Evolutionary conservation across 2,888 invertebrate genomes (phyloP).

Genomic region (Spodoptera exigua): DNA sequence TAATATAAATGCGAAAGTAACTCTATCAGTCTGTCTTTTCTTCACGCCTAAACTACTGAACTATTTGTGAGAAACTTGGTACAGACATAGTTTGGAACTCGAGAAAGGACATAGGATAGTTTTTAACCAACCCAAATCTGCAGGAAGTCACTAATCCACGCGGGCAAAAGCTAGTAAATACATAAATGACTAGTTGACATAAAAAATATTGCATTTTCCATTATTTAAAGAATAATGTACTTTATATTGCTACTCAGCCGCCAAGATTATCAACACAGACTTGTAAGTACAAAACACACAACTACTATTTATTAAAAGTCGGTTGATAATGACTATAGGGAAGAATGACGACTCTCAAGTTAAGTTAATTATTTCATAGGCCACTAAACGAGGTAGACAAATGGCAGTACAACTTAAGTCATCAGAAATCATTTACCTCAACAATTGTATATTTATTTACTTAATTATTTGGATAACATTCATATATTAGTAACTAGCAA

Average conservation of each 20-base stretch:
- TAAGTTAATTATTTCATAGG: background rate
- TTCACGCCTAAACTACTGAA: too few relatives aligned
- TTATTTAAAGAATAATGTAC: background rate
- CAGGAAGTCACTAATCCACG: too few relatives aligned
- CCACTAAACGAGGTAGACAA: constrained; percentile 38
- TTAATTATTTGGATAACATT: constrained; percentile 31
- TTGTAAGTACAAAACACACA: constrained; percentile 13
- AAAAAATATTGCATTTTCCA: background rate
- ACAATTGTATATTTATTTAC: constrained; percentile 16
- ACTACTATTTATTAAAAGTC: background rate
- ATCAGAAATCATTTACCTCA: constrained; percentile 1
- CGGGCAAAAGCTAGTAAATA: too few relatives aligned
- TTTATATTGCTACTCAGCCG: background rate
- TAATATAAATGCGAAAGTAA: too few relatives aligned
- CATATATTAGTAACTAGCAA: constrained; percentile 23
- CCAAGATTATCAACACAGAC: constrained; percentile 3
- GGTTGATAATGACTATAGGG: too few relatives aligned
- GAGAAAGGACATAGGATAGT: too few relatives aligned
- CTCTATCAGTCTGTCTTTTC: too few relatives aligned
- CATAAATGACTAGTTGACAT: too few relatives aligned
- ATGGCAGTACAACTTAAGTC: constrained; percentile 4
- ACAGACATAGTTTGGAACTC: too few relatives aligned
- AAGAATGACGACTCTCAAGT: background rate
- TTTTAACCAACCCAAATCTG: too few relatives aligned
- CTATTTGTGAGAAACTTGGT: too few relatives aligned